These are phyloP conservation scores for Podarcis raffonei DNA, from an alignment of 2,113 vertebrate genomes.

Conservation along the genomic window DNA sequence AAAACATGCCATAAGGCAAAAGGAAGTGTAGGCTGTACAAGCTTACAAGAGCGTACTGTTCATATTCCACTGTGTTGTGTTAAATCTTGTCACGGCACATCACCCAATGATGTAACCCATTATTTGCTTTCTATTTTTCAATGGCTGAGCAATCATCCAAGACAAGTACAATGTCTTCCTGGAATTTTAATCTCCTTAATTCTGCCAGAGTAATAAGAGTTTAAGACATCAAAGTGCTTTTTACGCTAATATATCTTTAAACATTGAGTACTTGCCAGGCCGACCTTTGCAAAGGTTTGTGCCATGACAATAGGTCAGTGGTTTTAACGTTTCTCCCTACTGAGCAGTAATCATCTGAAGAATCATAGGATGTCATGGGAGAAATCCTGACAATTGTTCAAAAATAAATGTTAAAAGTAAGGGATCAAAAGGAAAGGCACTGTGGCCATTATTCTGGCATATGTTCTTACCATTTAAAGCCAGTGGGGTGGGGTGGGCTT, in stretches of 20 bases:
- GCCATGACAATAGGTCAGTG: background rate
- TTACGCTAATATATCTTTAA: constrained; percentile 9
- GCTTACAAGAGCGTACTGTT: background rate
- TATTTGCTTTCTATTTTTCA: constrained; percentile 29
- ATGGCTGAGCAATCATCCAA: constrained; percentile 18
- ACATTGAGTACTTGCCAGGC: background rate
- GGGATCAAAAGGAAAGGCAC: background rate
- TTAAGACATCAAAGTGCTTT: constrained; percentile 22
- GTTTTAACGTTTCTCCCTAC: background rate
- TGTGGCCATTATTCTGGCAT: background rate
- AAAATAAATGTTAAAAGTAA: background rate
- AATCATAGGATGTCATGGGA: background rate
- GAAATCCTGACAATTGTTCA: background rate
- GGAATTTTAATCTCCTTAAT: constrained; percentile 25
- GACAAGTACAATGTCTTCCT: constrained; percentile 21
- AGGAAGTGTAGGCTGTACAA: background rate
- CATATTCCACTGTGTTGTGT: background rate
- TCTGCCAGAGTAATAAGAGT: background rate
- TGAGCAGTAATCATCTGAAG: background rate
- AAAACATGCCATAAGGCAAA: background rate
- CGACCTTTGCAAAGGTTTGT: constrained; percentile 11
- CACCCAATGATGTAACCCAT: constrained; percentile 19
- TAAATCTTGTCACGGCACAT: constrained; percentile 11
- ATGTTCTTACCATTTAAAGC: background rate
- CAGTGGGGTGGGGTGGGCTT: too few species aligned